phyloP scores from a whole-genome alignment of 2,888 invertebrate species.

The Hyalella azteca region DNA sequence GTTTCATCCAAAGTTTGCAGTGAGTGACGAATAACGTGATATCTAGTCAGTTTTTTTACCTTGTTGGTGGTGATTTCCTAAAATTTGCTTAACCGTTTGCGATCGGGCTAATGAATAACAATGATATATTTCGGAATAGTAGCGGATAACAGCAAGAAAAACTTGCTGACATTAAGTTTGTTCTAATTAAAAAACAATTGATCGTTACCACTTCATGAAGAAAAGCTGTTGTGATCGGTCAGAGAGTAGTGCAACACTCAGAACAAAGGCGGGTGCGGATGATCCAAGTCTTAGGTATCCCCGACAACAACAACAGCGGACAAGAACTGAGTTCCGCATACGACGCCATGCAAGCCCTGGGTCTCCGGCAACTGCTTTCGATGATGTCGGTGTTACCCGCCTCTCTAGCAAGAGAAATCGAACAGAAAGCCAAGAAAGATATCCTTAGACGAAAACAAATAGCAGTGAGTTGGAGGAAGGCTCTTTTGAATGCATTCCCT shows the following conservation, averaged over 20 bases:
- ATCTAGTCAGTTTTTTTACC: no score
- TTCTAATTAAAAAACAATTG: no score
- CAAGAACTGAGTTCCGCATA: neutral
- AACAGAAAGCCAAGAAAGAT: neutral
- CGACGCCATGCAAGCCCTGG: neutral
- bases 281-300: neutral
- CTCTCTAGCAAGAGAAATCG: constrained; percentile 2
- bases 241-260: neutral
- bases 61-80: no score
- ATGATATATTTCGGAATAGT: no score
- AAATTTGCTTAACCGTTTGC: no score
- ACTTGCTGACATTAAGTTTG: no score
- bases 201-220: no score
- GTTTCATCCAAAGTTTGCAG: no score
- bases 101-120: no score
- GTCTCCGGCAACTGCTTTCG: neutral
- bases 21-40: no score
- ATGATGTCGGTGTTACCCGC: neutral
- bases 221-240: neutral
- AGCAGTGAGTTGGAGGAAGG: neutral
- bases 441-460: constrained; percentile 6
- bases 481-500: no score
- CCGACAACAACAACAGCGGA: constrained; percentile 3
- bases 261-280: neutral
- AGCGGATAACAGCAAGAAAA: no score